Evolutionary conservation across 2,888 invertebrate genomes (phyloP).

Genomic region (Agrilus mali): DNA sequence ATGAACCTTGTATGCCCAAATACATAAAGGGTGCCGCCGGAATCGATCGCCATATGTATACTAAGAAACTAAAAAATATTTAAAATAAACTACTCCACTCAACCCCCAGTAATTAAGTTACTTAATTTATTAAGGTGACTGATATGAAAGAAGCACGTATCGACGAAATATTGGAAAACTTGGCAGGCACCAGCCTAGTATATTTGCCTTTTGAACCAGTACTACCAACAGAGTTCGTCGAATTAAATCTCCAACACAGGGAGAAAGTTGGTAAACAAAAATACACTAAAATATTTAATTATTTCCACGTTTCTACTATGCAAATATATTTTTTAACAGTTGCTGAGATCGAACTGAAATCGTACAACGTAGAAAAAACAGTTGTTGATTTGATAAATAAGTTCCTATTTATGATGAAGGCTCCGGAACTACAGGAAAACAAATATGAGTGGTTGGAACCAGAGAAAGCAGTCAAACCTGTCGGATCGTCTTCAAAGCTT

Average conservation of each 20-base stretch:
- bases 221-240: constrained; percentile 46
- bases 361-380: constrained; percentile 58
- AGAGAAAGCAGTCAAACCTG: constrained; percentile 45
- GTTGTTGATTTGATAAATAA: constrained; percentile 66
- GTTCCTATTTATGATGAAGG: constrained; percentile 52
- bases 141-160: constrained; percentile 68
- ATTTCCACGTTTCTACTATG: neutral
- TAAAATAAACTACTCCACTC: no score
- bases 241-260: constrained; percentile 46
- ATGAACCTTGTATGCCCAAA: no score
- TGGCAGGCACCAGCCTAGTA: constrained; percentile 48
- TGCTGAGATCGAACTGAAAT: constrained; percentile 43
- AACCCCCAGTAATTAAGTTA: neutral
- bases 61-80: no score
- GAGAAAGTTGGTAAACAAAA: constrained; percentile 36
- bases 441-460: constrained; percentile 53
- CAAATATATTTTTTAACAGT: constrained; percentile 21
- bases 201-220: constrained; percentile 50
- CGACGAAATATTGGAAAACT: constrained; percentile 51
- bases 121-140: constrained; percentile 41
- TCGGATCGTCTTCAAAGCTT: constrained; percentile 46
- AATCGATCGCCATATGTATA: no score
- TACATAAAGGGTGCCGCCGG: no score
- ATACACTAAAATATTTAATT: constrained; percentile 16
- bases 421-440: constrained; percentile 42